Evolutionary conservation across 2,797 vertebrate species (phyloP).

Genomic region (Apogon hyalosoma): DNA sequence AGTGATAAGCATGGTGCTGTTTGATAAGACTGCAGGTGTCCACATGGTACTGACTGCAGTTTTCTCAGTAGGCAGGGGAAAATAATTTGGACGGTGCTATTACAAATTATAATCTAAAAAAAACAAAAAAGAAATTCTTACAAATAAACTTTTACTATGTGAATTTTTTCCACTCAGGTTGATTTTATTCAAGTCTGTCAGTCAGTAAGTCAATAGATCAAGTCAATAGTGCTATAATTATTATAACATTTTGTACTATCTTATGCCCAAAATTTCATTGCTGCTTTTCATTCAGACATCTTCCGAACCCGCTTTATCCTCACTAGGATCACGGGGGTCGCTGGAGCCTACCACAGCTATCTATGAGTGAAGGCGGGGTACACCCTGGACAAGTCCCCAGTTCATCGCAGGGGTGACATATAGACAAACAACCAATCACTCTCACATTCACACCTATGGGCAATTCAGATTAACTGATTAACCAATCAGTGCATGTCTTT

Average conservation of each 20-base stretch:
- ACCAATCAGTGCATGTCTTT: too few relatives aligned
- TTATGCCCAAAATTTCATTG: slow-evolving; percentile 48
- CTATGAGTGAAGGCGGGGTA: too few relatives aligned
- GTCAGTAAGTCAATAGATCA: not conserved
- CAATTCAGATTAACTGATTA: too few relatives aligned
- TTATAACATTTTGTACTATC: slow-evolving; percentile 40
- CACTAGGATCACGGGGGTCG: too few relatives aligned
- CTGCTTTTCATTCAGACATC: slow-evolving; percentile 13
- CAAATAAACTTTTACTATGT: slow-evolving; percentile 11
- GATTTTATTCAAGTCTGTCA: not conserved
- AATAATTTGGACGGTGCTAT: not conserved
- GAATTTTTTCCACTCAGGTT: slow-evolving; percentile 25
- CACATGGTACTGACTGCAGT: slow-evolving; percentile 17
- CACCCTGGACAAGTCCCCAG: too few relatives aligned
- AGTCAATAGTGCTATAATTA: slow-evolving; percentile 11
- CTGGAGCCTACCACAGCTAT: too few relatives aligned
- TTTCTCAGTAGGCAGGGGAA: slow-evolving; percentile 9
- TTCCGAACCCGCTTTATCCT: too few relatives aligned
- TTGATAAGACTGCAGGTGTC: slow-evolving; percentile 26
- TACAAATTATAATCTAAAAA: slow-evolving; percentile 10
- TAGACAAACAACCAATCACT: too few relatives aligned
- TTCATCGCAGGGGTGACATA: too few relatives aligned
- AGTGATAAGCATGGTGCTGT: slow-evolving; percentile 25
- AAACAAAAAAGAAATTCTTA: not conserved
- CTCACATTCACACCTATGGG: too few relatives aligned